These are phyloP conservation scores for Erebia aethiops DNA, from an alignment of 2,888 invertebrate species.

Conservation along the genomic window DNA sequence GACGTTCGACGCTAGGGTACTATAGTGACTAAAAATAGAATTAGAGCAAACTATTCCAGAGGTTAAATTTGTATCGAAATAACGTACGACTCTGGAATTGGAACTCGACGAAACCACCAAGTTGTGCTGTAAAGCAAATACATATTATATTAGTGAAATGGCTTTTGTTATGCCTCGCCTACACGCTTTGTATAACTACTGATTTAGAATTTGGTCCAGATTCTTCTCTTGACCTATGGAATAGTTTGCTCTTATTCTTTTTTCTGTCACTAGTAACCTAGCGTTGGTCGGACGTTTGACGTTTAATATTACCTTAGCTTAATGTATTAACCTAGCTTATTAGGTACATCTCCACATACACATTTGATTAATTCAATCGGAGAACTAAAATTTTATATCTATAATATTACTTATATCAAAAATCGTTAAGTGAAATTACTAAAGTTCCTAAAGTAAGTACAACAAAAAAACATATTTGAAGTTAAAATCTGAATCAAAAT, in stretches of 20 bases:
- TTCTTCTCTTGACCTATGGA: not conserved
- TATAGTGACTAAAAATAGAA: not conserved
- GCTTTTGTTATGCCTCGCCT: not conserved
- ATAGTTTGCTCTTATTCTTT: not conserved
- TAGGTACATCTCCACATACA: too few species aligned
- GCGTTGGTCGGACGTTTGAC: not conserved
- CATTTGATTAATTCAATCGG: too few species aligned
- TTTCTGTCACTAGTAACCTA: not conserved
- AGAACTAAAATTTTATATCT: too few species aligned
- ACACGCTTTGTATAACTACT: not conserved
- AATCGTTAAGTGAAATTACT: not conserved
- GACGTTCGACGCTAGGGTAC: not conserved
- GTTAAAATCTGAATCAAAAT: not conserved
- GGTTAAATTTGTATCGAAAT: conserved; percentile 3
- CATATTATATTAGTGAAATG: not conserved
- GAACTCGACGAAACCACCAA: not conserved
- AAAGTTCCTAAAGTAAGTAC: not conserved
- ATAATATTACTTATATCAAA: too few species aligned
- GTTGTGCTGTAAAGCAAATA: not conserved
- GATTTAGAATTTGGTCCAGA: too few species aligned
- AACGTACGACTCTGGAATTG: not conserved
- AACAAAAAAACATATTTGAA: not conserved
- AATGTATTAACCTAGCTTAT: too few species aligned
- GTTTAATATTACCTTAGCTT: not conserved
- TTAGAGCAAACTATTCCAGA: conserved; percentile 4